These are phyloP conservation scores for Drosophila quadrilineata DNA, from an alignment of 1,140 invertebrate genomes.

Conservation along the genomic window DNA sequence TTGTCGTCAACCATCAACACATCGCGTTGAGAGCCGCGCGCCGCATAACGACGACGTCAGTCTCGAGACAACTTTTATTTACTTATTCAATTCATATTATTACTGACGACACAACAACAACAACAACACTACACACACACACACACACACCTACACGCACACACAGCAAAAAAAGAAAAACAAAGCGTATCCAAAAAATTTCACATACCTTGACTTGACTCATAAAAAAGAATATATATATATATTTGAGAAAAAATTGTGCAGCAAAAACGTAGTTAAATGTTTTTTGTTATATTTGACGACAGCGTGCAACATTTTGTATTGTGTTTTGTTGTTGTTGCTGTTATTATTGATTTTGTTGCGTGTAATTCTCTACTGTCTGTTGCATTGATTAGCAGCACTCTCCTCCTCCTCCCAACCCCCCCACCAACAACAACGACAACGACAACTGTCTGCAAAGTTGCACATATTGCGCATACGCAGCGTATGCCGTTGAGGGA, in stretches of 20 bases:
- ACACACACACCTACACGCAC: background rate
- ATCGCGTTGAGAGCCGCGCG: conserved; percentile 67
- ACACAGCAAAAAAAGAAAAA: conserved; percentile 23
- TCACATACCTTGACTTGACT: conserved; percentile 54
- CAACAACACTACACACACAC: background rate
- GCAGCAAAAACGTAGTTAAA: conserved; percentile 1
- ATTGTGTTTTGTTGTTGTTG: conserved; percentile 33
- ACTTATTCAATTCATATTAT: conserved; percentile 34
- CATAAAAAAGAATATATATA: conserved; percentile 21
- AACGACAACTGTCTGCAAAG: conserved; percentile 44
- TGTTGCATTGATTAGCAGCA: conserved; percentile 5
- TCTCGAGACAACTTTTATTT: conserved; percentile 31
- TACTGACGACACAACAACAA: conserved; percentile 19
- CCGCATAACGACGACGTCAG: background rate
- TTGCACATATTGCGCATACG: conserved; percentile 61
- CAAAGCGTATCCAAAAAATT: conserved; percentile 21
- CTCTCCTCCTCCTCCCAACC: too few species aligned
- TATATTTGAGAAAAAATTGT: conserved; percentile 1
- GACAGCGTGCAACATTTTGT: too few species aligned
- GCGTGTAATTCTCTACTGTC: too few species aligned
- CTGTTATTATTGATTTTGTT: too few species aligned
- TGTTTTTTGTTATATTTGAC: conserved; percentile 39
- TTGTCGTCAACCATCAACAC: too few species aligned
- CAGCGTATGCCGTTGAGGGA: conserved; percentile 38
- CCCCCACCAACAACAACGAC: too few species aligned